Evolutionary conservation across 2,797 vertebrate genomes (phyloP).

Genomic region (Orientallactaga sibirica): DNA sequence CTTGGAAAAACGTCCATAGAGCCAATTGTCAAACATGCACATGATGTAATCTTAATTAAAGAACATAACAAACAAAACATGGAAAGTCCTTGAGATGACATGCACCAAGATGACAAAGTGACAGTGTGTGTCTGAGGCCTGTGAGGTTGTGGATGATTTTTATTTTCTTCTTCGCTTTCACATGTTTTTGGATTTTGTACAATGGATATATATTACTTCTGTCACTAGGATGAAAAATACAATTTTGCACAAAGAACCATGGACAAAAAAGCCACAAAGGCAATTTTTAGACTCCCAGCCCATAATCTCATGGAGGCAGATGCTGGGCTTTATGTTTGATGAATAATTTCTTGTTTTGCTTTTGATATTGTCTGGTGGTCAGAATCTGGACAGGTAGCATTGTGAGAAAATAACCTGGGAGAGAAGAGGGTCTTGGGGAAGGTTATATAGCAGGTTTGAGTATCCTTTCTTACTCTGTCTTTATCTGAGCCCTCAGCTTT

Average conservation of each 20-base stretch:
- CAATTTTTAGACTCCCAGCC: constrained; percentile 37
- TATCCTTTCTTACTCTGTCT: background rate
- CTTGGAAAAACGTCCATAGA: constrained; percentile 39
- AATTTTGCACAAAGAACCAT: constrained; percentile 65
- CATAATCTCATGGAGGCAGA: constrained; percentile 40
- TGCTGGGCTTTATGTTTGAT: constrained; percentile 13
- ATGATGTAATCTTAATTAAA: constrained; percentile 40
- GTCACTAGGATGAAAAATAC: constrained; percentile 63
- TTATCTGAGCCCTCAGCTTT: background rate
- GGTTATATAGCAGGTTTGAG: too few relatives aligned
- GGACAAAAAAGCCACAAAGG: constrained; percentile 3
- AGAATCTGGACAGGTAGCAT: background rate
- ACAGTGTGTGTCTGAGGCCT: background rate
- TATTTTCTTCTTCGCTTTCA: constrained; percentile 64
- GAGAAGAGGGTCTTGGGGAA: background rate
- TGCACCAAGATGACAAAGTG: background rate
- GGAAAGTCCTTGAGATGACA: background rate
- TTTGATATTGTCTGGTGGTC: background rate
- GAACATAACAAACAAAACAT: constrained; percentile 27
- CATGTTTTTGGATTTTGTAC: constrained; percentile 57
- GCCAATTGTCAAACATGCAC: constrained; percentile 46
- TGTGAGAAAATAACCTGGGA: background rate
- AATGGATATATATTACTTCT: constrained; percentile 71
- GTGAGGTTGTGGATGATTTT: constrained; percentile 37
- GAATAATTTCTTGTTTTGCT: constrained; percentile 43